phyloP scores from a whole-genome alignment of 2,888 invertebrate genomes.

The Drosophila monieri region DNA sequence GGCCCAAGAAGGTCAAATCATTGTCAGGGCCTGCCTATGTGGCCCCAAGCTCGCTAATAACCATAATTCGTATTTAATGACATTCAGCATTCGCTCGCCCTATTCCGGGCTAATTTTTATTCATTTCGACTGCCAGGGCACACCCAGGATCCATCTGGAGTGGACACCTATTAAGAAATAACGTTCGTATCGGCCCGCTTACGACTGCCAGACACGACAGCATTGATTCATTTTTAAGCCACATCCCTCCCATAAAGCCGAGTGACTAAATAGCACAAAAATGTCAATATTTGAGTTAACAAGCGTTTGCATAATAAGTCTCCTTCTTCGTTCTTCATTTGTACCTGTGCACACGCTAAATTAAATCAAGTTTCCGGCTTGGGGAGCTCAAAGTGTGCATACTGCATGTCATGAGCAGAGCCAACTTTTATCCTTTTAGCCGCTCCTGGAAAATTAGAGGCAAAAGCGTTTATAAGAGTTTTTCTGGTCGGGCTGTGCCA shows the following conservation, averaged over 20 bases:
- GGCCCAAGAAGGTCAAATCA: slow-evolving; percentile 47
- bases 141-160: slow-evolving; percentile 32
- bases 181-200: slow-evolving; percentile 32
- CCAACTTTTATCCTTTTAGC: slow-evolving; percentile 10
- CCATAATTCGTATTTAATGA: slow-evolving; percentile 56
- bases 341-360: slow-evolving; percentile 18
- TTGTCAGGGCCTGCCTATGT: slow-evolving; percentile 42
- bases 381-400: background rate
- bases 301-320: slow-evolving; percentile 19
- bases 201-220: slow-evolving; percentile 20
- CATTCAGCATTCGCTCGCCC: slow-evolving; percentile 41
- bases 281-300: slow-evolving; percentile 13
- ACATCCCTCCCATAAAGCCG: background rate
- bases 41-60: slow-evolving; percentile 39
- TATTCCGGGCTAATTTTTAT: slow-evolving; percentile 29
- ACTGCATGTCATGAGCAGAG: slow-evolving; percentile 29
- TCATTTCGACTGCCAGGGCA: slow-evolving; percentile 18
- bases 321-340: slow-evolving; percentile 8
- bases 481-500: slow-evolving; percentile 15
- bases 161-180: slow-evolving; percentile 49
- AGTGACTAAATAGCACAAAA: slow-evolving; percentile 14
- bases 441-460: slow-evolving; percentile 25
- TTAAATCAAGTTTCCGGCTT: slow-evolving; percentile 30
- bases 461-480: slow-evolving; percentile 20
- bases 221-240: slow-evolving; percentile 36